These are phyloP conservation scores for Pholis gunnellus DNA, from an alignment of 2,113 vertebrate species.

Conservation along the genomic window DNA sequence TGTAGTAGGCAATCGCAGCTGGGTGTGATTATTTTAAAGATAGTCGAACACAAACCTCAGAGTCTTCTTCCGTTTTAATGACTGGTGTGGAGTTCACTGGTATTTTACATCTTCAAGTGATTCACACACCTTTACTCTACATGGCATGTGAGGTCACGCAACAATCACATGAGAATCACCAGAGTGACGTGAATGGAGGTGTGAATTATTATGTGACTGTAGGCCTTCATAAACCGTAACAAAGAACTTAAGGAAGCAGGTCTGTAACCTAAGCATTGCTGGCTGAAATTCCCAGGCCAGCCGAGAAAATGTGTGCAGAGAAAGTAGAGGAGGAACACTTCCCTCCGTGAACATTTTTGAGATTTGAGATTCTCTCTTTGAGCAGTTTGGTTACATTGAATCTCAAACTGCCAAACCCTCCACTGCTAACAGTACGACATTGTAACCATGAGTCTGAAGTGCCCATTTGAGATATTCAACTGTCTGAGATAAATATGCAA, in stretches of 20 bases:
- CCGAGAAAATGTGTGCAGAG: constrained; percentile 21
- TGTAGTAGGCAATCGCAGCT: not conserved
- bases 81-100: not conserved
- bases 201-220: constrained; percentile 20
- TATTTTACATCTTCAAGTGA: constrained; percentile 45
- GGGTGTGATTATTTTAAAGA: not conserved
- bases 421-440: not conserved
- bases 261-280: constrained; percentile 5
- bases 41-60: not conserved
- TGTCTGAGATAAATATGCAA: not conserved
- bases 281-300: constrained; percentile 39
- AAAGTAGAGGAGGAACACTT: not conserved
- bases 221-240: constrained; percentile 8
- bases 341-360: not conserved
- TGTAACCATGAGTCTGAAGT: not conserved
- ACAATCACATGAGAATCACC: constrained; percentile 22
- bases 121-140: constrained; percentile 19
- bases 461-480: constrained; percentile 2
- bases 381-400: not conserved
- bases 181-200: constrained; percentile 10
- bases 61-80: not conserved
- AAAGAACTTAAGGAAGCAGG: constrained; percentile 14
- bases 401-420: not conserved
- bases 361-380: not conserved
- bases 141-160: not conserved